phyloP scores from a whole-genome alignment of 2,797 vertebrate species.

The Sebastiscus tertius region DNA sequence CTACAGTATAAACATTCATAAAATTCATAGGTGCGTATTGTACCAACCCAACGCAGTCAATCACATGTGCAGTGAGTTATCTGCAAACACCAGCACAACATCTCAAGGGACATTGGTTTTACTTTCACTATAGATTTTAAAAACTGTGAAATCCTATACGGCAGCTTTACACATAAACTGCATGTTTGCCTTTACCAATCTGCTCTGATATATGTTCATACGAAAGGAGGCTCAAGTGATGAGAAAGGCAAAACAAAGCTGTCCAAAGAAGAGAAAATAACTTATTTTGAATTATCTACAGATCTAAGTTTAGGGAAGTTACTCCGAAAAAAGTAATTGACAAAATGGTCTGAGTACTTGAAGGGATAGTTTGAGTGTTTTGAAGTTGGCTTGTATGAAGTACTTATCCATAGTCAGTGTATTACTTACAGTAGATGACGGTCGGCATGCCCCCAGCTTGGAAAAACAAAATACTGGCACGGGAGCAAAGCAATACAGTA shows the following conservation, averaged over 20 bases:
- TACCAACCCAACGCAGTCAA: background rate
- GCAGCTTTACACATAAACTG: background rate
- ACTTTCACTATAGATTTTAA: constrained; percentile 3
- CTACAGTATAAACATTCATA: background rate
- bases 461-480: no score
- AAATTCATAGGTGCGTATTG: background rate
- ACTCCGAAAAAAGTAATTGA: background rate
- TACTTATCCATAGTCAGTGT: no score
- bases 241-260: background rate
- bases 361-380: no score
- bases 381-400: no score
- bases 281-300: background rate
- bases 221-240: background rate
- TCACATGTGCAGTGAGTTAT: constrained; percentile 13
- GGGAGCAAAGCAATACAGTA: no score
- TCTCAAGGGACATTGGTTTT: constrained; percentile 16
- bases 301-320: background rate
- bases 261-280: background rate
- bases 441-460: no score
- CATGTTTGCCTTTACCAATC: background rate
- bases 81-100: constrained; percentile 15
- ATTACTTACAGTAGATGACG: no score
- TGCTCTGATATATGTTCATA: background rate
- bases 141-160: background rate
- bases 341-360: background rate